These are phyloP conservation scores for Ormyrus nitidulus DNA, from an alignment of 2,888 invertebrate genomes.

Conservation along the genomic window DNA sequence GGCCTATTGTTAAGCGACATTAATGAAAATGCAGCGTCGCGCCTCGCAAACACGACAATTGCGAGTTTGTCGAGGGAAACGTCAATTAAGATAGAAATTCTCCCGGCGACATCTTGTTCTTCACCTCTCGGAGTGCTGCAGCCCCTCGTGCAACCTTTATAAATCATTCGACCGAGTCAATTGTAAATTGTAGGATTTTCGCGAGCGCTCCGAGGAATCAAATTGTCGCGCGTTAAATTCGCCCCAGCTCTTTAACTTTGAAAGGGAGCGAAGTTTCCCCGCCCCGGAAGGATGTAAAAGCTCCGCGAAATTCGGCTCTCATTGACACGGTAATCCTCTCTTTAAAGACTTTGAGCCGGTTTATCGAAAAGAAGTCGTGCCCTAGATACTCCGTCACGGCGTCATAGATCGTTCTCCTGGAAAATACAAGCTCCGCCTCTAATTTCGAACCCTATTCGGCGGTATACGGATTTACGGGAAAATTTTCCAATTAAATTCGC, in stretches of 20 bases:
- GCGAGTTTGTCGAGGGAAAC: not conserved
- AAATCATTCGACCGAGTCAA: constrained; percentile 44
- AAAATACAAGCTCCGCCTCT: too few species aligned
- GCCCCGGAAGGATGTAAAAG: not conserved
- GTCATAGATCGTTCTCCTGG: too few species aligned
- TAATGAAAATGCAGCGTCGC: too few species aligned
- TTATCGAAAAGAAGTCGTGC: not conserved
- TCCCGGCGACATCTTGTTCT: not conserved
- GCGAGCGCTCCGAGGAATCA: constrained; percentile 21
- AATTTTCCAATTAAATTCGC: too few species aligned
- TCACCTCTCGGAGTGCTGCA: not conserved
- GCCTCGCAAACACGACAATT: constrained; percentile 17
- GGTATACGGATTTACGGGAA: too few species aligned
- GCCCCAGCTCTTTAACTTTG: constrained; percentile 10
- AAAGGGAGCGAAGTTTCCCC: not conserved
- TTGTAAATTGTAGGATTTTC: constrained; percentile 43
- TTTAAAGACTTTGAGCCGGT: not conserved
- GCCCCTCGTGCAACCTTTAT: constrained; percentile 1
- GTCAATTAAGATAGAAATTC: constrained; percentile 45
- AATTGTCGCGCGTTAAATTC: constrained; percentile 26
- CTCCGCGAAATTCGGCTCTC: constrained; percentile 3
- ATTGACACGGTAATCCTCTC: constrained; percentile 1
- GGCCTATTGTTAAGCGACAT: too few species aligned
- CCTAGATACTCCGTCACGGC: too few species aligned
- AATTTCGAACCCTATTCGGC: too few species aligned